A percentile compares a stretch with the other conserved stretches of the same genome.
Conservation (phyloP, 1,140 invertebrate species). For the Venturia canescens region DNA sequence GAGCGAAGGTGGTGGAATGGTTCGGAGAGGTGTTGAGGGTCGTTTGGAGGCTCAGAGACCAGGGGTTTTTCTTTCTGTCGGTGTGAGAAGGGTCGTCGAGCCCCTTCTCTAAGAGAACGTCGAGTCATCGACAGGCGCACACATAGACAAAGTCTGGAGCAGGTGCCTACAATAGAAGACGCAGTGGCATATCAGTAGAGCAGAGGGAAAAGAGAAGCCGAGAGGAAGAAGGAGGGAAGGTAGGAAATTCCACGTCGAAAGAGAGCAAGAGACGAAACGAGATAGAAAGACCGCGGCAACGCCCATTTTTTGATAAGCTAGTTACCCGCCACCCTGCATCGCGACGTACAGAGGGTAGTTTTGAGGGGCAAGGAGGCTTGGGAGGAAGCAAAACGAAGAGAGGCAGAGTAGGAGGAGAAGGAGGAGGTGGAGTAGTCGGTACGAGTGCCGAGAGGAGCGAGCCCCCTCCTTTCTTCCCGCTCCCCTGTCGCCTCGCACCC, state of each 20-base stretch:
- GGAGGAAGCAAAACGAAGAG: slow-evolving; percentile 31
- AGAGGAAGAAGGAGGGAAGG: slow-evolving; percentile 28
- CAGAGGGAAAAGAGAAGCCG: slow-evolving; percentile 44
- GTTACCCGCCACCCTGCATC: slow-evolving; percentile 72
- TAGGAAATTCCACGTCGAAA: slow-evolving; percentile 34
- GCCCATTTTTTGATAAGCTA: slow-evolving; percentile 78
- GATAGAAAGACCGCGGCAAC: slow-evolving; percentile 72
- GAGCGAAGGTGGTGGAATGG: slow-evolving; percentile 8
- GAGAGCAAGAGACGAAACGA: slow-evolving; percentile 59
- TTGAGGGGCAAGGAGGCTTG: neutral
- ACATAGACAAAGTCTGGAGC: slow-evolving; percentile 59
- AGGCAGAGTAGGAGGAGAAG: neutral
- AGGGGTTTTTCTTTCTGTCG: slow-evolving; percentile 38
- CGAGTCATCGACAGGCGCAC: neutral
- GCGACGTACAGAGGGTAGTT: slow-evolving; percentile 62
- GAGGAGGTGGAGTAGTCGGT: slow-evolving; percentile 3
- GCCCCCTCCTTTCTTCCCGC: neutral
- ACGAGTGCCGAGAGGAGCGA: slow-evolving; percentile 6
- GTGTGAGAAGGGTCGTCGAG: slow-evolving; percentile 30
- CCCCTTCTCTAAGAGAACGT: neutral
- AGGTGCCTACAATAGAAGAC: slow-evolving; percentile 71
- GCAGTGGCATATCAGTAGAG: slow-evolving; percentile 38
- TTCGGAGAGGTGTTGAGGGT: slow-evolving; percentile 5
- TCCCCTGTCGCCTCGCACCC: slow-evolving; percentile 1
- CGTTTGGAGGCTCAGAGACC: neutral